A percentile compares a stretch with the other conserved stretches of the same genome.
Evolutionary conservation across 2,113 vertebrate species (phyloP).

Genomic region (Protobothrops flavoviridis): DNA sequence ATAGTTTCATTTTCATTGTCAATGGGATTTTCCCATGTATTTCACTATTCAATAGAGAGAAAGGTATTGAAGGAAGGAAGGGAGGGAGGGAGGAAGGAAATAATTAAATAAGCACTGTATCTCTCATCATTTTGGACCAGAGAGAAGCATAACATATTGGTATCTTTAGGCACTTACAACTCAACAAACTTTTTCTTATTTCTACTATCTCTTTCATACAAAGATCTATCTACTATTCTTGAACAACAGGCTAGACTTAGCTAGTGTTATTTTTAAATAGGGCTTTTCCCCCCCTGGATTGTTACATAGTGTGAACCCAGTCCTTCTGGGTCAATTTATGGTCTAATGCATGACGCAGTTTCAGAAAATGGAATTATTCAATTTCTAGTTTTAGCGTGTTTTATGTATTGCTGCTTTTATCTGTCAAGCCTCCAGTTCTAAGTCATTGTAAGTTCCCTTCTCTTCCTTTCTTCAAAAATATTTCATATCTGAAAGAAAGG

Average conservation of each 20-base stretch:
- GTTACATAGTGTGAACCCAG: background rate
- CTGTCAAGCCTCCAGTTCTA: constrained; percentile 45
- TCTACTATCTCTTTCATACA: background rate
- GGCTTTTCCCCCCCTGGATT: background rate
- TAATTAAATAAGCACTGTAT: background rate
- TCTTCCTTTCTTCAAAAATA: background rate
- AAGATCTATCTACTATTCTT: background rate
- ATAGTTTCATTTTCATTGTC: too few species aligned
- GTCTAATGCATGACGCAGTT: background rate
- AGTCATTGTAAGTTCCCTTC: constrained; percentile 2
- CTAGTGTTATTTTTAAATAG: background rate
- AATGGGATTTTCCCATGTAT: too few species aligned
- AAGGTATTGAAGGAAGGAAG: background rate
- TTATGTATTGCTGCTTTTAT: background rate
- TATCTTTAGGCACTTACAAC: constrained; percentile 38
- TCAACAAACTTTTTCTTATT: constrained; percentile 40
- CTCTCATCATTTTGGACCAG: constrained; percentile 14
- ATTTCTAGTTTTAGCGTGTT: background rate
- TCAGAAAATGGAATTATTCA: background rate
- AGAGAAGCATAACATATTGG: constrained; percentile 31
- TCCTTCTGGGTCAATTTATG: background rate
- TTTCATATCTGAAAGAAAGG: background rate
- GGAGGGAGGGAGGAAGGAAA: too few species aligned
- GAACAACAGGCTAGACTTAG: background rate
- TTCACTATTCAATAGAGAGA: constrained; percentile 22